Conservation (phyloP, 2,113 vertebrate genomes). For the Stigmatopora argus region DNA sequence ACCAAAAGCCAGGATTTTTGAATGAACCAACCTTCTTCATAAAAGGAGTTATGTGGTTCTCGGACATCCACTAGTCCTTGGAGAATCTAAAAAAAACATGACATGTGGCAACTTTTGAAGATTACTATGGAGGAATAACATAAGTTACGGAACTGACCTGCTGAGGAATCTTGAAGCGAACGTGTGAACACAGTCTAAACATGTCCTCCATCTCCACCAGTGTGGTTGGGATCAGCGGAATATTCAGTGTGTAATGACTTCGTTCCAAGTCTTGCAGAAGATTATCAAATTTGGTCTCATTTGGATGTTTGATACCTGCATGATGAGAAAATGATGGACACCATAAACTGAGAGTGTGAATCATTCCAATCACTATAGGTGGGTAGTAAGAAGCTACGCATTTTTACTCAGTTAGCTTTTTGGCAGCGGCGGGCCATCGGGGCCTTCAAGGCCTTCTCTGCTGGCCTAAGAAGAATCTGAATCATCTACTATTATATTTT, state of each 20-base stretch:
- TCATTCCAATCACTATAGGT: not conserved
- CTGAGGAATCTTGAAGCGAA: constrained; percentile 91
- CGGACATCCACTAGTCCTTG: constrained; percentile 90
- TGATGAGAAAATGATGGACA: not conserved
- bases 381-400: not conserved
- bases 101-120: not conserved
- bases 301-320: constrained; percentile 77
- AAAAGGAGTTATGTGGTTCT: constrained; percentile 89
- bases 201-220: constrained; percentile 92
- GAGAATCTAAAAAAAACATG: constrained; percentile 75
- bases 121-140: not conserved
- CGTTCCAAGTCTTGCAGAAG: constrained; percentile 74
- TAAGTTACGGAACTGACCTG: constrained; percentile 71
- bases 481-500: no score
- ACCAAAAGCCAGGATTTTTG: not conserved
- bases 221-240: constrained; percentile 84
- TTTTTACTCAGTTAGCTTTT: not conserved
- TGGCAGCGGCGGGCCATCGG: no score
- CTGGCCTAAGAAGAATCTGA: no score
- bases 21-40: constrained; percentile 78
- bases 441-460: no score
- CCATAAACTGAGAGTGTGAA: not conserved
- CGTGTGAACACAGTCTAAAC: constrained; percentile 89
- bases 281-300: constrained; percentile 78
- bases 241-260: constrained; percentile 64